Evolutionary conservation across 2,888 invertebrate species (phyloP).

Genomic region (Erynnis tages): DNA sequence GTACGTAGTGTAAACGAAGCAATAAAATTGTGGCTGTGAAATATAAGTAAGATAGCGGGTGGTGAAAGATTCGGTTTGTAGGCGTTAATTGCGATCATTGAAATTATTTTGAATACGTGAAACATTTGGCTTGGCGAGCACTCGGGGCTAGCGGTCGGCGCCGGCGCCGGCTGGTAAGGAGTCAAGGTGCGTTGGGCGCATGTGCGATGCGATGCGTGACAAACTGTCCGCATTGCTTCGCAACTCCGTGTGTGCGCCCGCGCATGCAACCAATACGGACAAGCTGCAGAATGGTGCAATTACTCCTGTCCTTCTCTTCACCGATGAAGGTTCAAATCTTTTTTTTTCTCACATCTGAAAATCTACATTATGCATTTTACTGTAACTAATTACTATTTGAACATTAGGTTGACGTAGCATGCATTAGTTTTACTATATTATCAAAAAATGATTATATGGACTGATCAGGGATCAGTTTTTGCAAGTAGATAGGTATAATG

Average conservation of each 20-base stretch:
- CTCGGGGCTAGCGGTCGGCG: slow-evolving; percentile 38
- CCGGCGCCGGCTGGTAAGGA: slow-evolving; percentile 53
- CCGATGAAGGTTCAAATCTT: slow-evolving; percentile 58
- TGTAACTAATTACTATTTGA: too few relatives aligned
- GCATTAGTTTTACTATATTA: too few relatives aligned
- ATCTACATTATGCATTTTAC: background rate
- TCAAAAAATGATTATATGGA: background rate
- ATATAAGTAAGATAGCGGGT: slow-evolving; percentile 39
- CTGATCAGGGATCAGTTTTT: background rate
- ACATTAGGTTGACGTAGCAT: too few relatives aligned
- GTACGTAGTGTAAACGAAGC: slow-evolving; percentile 29
- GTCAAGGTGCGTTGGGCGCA: slow-evolving; percentile 45
- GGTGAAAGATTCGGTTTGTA: slow-evolving; percentile 37
- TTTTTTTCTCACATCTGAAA: slow-evolving; percentile 6
- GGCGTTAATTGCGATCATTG: slow-evolving; percentile 41
- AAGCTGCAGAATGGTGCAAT: slow-evolving; percentile 64
- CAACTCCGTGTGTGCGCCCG: slow-evolving; percentile 57
- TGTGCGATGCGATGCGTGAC: slow-evolving; percentile 77
- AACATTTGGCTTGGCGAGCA: slow-evolving; percentile 35
- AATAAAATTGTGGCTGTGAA: slow-evolving; percentile 31
- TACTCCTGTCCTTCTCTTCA: slow-evolving; percentile 60
- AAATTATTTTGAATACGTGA: slow-evolving; percentile 45
- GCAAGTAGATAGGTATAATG: too few relatives aligned
- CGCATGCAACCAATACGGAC: slow-evolving; percentile 51
- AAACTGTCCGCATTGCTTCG: slow-evolving; percentile 68